phyloP scores from a whole-genome alignment of 2,888 invertebrate species.

The Microctonus aethiopoides region DNA sequence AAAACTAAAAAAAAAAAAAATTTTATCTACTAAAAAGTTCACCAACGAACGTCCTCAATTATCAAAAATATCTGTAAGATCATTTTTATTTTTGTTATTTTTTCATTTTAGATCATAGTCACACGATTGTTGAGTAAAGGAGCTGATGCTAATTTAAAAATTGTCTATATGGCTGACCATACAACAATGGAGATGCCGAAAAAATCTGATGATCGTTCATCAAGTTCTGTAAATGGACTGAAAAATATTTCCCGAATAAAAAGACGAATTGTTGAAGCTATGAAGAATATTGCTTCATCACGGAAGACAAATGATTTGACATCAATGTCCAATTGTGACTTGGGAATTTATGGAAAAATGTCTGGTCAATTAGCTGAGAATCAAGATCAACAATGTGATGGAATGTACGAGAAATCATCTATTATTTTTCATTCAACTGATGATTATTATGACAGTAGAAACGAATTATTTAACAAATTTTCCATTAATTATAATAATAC shows the following conservation, averaged over 20 bases:
- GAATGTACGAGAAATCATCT: background rate
- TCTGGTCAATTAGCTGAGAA: constrained; percentile 14
- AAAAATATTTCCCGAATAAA: constrained; percentile 50
- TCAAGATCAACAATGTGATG: background rate
- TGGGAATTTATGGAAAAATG: constrained; percentile 34
- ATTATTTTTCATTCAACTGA: background rate
- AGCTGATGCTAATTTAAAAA: constrained; percentile 62
- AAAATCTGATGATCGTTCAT: constrained; percentile 2
- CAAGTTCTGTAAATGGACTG: constrained; percentile 36
- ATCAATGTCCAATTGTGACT: constrained; percentile 11
- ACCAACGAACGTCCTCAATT: too few relatives aligned
- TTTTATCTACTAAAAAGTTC: too few relatives aligned
- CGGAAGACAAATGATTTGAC: constrained; percentile 44
- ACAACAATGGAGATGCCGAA: background rate
- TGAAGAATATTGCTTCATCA: constrained; percentile 56
- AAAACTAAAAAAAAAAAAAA: too few relatives aligned
- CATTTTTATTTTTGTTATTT: too few relatives aligned
- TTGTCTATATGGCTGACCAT: constrained; percentile 62
- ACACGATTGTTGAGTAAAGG: constrained; percentile 65
- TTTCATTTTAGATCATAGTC: constrained; percentile 57
- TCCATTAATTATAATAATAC: constrained; percentile 5
- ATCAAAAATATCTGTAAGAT: too few relatives aligned
- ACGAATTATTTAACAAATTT: constrained; percentile 19
- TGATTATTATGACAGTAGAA: constrained; percentile 21
- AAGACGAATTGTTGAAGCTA: constrained; percentile 49